Evolutionary conservation across 2,797 vertebrate species (phyloP), one percentile per base, ranked within the genome.

Genomic region (Carapus acus): DNA sequence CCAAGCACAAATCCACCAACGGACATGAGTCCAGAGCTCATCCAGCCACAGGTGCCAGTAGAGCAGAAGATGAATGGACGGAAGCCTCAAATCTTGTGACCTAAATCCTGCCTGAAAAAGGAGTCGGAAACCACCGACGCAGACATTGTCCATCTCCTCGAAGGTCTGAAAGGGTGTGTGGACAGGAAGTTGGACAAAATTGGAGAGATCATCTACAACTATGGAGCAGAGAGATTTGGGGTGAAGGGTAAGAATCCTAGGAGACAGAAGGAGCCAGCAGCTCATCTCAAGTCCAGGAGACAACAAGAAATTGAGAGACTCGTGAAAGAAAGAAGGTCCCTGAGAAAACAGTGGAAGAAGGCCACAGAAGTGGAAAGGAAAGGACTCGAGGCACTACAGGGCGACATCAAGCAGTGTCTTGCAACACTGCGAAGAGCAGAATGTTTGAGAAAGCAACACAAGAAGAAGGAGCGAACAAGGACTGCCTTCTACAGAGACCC

Each of bases 21-120:
- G 5, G 29, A 42, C 34, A 19, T 34, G 50, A 50, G 51, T 23
- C 48, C 34, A 27, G 31, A 73, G 27, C 40, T 8, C 55, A 60
- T n/a, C 41, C 31, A 64, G 49, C 42, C 17, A 42, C 42, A 22
- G 51, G 15, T 21, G 17, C 31, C 38, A 43, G 22, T 24, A 20
- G 53, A 67, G 39, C 44, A 41, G 27, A 62, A 40, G 38, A 50
- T 54, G 9, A 8, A 51, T 2, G 59, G 48, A 13, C 36, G 2
- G 18, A 64, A 42, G 46, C 51, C 27, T 44, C 22, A 7, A 23
- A 45, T 66, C 18, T 36, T 51, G 51, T 66, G 62, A 40, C 47
- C 58, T 4, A 51, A 55, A 55, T 62, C 71, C n/a, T 49, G 24
- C 13, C 39, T 54, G 15, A 64, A 68, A 16, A 58, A 34, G 23